These are phyloP conservation scores for Phrynocephalus versicolor DNA, from an alignment of 2,113 vertebrate genomes.

Conservation along the genomic window DNA sequence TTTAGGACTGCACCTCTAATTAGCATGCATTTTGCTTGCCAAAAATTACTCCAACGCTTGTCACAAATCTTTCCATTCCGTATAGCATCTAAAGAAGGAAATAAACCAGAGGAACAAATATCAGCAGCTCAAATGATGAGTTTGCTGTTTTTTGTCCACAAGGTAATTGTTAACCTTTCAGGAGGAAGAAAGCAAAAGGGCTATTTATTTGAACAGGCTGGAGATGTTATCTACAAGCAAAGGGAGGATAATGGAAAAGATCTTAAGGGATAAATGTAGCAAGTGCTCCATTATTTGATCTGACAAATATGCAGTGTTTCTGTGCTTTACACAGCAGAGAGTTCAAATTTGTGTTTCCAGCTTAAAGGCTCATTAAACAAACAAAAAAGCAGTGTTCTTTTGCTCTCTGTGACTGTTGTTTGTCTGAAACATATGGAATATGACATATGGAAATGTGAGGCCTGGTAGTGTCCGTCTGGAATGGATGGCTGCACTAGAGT, in stretches of 20 bases:
- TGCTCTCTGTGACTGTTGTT: not conserved
- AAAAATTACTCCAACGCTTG: not conserved
- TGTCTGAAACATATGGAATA: not conserved
- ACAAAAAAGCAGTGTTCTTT: not conserved
- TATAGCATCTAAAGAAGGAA: not conserved
- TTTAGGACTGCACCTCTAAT: not conserved
- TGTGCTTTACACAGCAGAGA: not conserved
- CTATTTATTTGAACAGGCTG: constrained; percentile 1
- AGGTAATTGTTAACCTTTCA: constrained; percentile 6
- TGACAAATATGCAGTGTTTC: not conserved
- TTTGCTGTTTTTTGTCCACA: constrained; percentile 21
- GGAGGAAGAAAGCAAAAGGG: not conserved
- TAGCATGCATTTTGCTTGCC: constrained; percentile 5
- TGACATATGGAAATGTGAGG: not conserved
- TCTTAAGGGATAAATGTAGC: not conserved
- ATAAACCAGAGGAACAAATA: not conserved
- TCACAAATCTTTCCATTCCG: not conserved
- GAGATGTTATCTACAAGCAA: not conserved
- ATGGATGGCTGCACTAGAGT: not conserved
- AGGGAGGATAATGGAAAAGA: not conserved
- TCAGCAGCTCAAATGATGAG: not conserved
- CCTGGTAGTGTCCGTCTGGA: not conserved
- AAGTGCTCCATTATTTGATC: not conserved
- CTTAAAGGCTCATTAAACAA: not conserved
- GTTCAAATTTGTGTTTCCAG: not conserved